Conservation (phyloP, 2,113 vertebrate genomes). For the Periophthalmodon schlosseri region DNA sequence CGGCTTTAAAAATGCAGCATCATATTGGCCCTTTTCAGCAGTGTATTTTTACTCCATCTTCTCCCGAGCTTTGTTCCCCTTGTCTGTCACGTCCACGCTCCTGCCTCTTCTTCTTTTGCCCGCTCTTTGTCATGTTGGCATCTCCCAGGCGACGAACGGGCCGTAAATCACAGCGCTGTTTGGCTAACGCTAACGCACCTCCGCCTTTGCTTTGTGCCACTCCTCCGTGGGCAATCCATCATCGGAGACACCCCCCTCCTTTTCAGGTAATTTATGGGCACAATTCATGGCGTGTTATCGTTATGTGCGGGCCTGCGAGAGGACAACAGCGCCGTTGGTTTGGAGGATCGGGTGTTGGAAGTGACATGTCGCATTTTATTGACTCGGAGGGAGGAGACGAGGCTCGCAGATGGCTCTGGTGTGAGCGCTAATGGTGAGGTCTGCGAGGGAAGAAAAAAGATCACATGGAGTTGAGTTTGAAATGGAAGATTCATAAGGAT, state of each 20-base stretch:
- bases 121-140: constrained; percentile 52
- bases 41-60: neutral
- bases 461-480: neutral
- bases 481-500: neutral
- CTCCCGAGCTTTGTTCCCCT: neutral
- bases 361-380: constrained; percentile 26
- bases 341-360: constrained; percentile 11
- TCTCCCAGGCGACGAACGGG: constrained; percentile 28
- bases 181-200: constrained; percentile 30
- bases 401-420: constrained; percentile 56
- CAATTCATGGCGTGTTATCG: constrained; percentile 56
- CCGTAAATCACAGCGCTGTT: constrained; percentile 60
- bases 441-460: neutral
- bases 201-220: constrained; percentile 64
- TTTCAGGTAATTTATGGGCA: constrained; percentile 62
- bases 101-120: neutral
- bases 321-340: constrained; percentile 39
- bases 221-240: constrained; percentile 71
- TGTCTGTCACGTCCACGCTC: neutral
- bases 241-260: constrained; percentile 47
- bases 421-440: constrained; percentile 33
- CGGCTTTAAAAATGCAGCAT: neutral
- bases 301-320: constrained; percentile 21
- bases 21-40: neutral
- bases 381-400: neutral